These are phyloP conservation scores for Coregonus sp. DNA, from an alignment of 2,797 vertebrate genomes.

Conservation along the genomic window DNA sequence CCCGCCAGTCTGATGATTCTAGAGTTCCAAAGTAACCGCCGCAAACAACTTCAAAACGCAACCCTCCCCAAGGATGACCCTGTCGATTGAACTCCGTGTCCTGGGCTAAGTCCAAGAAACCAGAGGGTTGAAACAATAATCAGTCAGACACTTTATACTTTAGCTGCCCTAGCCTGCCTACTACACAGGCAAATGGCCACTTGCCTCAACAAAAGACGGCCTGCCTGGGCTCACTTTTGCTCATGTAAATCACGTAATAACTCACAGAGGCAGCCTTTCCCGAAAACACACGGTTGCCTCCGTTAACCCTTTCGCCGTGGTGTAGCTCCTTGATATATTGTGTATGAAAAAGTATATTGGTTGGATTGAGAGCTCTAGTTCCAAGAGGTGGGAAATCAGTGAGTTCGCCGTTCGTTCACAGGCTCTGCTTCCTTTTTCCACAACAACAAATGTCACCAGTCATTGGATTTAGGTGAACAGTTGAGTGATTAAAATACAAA, in stretches of 20 bases:
- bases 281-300: slow-evolving; percentile 46
- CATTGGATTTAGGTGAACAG: no score
- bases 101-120: slow-evolving; percentile 72
- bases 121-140: slow-evolving; percentile 45
- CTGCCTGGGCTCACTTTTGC: slow-evolving; percentile 68
- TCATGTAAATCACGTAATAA: slow-evolving; percentile 61
- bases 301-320: slow-evolving; percentile 48
- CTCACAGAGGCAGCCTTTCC: slow-evolving; percentile 46
- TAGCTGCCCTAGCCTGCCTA: background rate
- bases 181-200: slow-evolving; percentile 69
- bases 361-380: slow-evolving; percentile 54
- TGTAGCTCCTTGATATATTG: slow-evolving; percentile 57
- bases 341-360: slow-evolving; percentile 65
- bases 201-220: slow-evolving; percentile 88
- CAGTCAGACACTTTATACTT: slow-evolving; percentile 60
- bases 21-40: slow-evolving; percentile 71
- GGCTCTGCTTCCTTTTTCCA: slow-evolving; percentile 75
- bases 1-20: slow-evolving; percentile 81
- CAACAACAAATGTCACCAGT: background rate
- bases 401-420: slow-evolving; percentile 79
- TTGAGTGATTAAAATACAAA: no score
- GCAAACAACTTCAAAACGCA: slow-evolving; percentile 74
- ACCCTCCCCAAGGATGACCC: slow-evolving; percentile 70
- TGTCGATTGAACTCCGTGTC: slow-evolving; percentile 53
- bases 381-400: slow-evolving; percentile 74